These are phyloP conservation scores for Dryadula phaetusa DNA, from an alignment of 2,888 invertebrate species.

Conservation along the genomic window DNA sequence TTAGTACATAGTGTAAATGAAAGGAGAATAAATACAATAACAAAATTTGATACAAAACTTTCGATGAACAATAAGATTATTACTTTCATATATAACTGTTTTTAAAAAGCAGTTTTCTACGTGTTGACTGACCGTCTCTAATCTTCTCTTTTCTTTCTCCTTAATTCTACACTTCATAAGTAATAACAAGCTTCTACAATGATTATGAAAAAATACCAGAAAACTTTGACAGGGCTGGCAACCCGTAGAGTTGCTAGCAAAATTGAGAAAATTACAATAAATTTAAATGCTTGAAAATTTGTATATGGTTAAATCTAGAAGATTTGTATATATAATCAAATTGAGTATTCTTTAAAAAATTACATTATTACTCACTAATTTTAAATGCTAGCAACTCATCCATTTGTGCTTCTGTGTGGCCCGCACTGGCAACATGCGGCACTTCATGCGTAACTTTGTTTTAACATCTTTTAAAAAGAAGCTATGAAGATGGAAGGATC, in stretches of 20 bases:
- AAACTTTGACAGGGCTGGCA: slow-evolving; percentile 57
- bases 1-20: slow-evolving; percentile 1
- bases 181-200: slow-evolving; percentile 17
- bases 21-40: background rate
- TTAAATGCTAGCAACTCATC: slow-evolving; percentile 50
- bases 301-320: no score
- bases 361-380: background rate
- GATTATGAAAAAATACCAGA: slow-evolving; percentile 6
- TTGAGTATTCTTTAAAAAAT: background rate
- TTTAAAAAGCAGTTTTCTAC: no score
- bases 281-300: no score
- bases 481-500: slow-evolving; percentile 40
- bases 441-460: slow-evolving; percentile 46
- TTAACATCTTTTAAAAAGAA: slow-evolving; percentile 45
- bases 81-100: no score
- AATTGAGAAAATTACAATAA: background rate
- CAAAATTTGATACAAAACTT: no score
- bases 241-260: slow-evolving; percentile 69
- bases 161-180: background rate
- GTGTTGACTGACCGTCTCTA: no score
- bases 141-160: background rate
- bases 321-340: no score
- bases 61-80: no score
- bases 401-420: slow-evolving; percentile 64
- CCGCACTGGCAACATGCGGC: slow-evolving; percentile 42